Base-by-base conservation (phyloP, 2,888 invertebrate species). In the Scaeva pyrastri region DNA sequence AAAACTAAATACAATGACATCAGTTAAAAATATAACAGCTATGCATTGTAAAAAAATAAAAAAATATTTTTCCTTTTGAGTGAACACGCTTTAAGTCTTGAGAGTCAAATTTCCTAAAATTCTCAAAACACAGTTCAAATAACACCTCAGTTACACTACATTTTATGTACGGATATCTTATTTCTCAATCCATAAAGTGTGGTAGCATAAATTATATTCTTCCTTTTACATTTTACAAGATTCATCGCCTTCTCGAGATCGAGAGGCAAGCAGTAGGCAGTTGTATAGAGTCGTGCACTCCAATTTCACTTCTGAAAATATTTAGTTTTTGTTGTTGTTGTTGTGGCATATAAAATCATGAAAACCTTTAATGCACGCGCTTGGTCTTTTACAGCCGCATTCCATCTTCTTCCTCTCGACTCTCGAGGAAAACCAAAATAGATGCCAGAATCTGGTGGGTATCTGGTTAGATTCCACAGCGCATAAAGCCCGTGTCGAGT, bases 341-440 rank as follows among this genome's bases (percentile, higher is more conserved):
- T 14, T 52, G 14, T 52, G 39, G 50, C 68, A 72, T 48, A 39
- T 48, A 39, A 66, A 74, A 64, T 64, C 79, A 66, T 84, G 64
- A 84, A 74, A 64, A 74, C 68, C 72, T 52, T 76, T 52, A 56
- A 66, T 62, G 68, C 66, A 84, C 80, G 66, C 79, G 66, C 72
- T 70, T 84, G 71, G 26, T 70, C 66, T 66, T 66, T 48, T 56
- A 82, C 86, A 82, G 74, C 82, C 86, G 82, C 86, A 86, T 86
- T 86, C 86, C 77, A 71, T 66, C 31, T 73, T 71, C 74, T 48
- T 66, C 31, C 48, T 48, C 39, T 60, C 43, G 31, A 36, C 39
- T 60, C 48, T 31, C 8, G 31, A 36, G 52, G 52, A 43, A 62
- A 64, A 68, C 68, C 74, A 10, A 84, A 84, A 78, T 84, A 84